Evolutionary conservation across 2,888 invertebrate genomes (phyloP).

Genomic region (Athetis lepigone): DNA sequence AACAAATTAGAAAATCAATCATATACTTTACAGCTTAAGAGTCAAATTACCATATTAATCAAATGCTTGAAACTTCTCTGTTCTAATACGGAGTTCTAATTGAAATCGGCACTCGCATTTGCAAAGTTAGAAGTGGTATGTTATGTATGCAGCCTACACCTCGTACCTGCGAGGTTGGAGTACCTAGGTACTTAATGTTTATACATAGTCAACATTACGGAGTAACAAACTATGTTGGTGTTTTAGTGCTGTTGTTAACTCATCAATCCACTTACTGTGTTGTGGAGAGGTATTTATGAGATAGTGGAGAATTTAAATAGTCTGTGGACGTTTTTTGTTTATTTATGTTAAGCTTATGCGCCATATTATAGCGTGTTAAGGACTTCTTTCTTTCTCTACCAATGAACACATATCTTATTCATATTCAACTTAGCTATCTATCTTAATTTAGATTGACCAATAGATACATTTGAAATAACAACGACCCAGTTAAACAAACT

Average conservation of each 20-base stretch:
- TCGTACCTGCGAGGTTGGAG: conserved; percentile 22
- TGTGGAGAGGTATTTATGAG: conserved; percentile 3
- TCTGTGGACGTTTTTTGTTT: too few relatives aligned
- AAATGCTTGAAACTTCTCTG: conserved; percentile 49
- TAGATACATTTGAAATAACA: too few relatives aligned
- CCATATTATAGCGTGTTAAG: too few relatives aligned
- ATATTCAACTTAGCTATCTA: too few relatives aligned
- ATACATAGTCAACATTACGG: conserved; percentile 28
- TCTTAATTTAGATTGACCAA: too few relatives aligned
- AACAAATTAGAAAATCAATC: conserved; percentile 52
- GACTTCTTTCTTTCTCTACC: too few relatives aligned
- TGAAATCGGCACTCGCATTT: conserved; percentile 45
- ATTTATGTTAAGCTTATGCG: too few relatives aligned
- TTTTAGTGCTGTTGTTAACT: conserved; percentile 34
- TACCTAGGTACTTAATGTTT: conserved; percentile 22
- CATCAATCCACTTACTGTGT: conserved; percentile 40
- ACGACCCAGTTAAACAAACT: too few relatives aligned
- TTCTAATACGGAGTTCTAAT: conserved; percentile 50
- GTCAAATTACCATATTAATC: conserved; percentile 60
- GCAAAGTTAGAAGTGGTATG: conserved; percentile 43
- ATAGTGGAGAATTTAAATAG: conserved; percentile 3
- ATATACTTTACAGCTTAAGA: conserved; percentile 34
- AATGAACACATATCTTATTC: too few relatives aligned
- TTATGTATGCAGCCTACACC: conserved; percentile 51
- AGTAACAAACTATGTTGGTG: conserved; percentile 33